Evolutionary conservation across 2,797 vertebrate genomes (phyloP), one percentile per base, ranked within the genome.

Genomic region (Psittacula derbiana): DNA sequence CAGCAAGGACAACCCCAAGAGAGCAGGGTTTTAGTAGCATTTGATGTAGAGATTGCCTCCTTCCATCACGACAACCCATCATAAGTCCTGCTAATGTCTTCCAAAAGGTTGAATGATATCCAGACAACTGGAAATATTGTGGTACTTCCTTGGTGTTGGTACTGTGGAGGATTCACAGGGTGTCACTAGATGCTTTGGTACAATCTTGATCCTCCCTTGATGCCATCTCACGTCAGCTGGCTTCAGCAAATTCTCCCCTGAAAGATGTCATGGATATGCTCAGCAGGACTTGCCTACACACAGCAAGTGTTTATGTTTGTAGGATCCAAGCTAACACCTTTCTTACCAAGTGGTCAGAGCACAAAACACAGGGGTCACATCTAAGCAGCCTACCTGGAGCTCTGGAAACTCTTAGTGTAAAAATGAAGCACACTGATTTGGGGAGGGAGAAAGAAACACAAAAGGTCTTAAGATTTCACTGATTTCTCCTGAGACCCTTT

Each of bases 301-400:
- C 31, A 70, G 58, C n/a, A 57, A 81, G 41, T 23, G 82, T 46
- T 80, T 46, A 30, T 80, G 12, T 31, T 38, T 80, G 43, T 73
- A 89, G 92, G 47, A 85, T 57, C 60, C 27, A 23, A 80, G 23
- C 30, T 31, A 55, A 53, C 27, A 58, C 74, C 57, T 79, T 66
- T 33, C 44, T 57, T 25, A 44, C 28, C 0, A 0, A 71, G 69
- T 1, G 0, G 41, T 31, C 1, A 0, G n/a, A 33, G 52, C 19
- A 1, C 0, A 0, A 33, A 72, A 50, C 0, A 0, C 4, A 2
- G 23, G 0, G 0, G 21, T 53, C 1, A 0, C 80, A 50, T 31
- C 47, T 27, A 50, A 49, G 46, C 53, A 72, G 46, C 55, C 53
- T 94, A 96, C 94, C 86, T 95, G 93, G 60, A 75, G 24, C 74